phyloP scores from a whole-genome alignment of 2,888 invertebrate species.

The Apeira syringaria region DNA sequence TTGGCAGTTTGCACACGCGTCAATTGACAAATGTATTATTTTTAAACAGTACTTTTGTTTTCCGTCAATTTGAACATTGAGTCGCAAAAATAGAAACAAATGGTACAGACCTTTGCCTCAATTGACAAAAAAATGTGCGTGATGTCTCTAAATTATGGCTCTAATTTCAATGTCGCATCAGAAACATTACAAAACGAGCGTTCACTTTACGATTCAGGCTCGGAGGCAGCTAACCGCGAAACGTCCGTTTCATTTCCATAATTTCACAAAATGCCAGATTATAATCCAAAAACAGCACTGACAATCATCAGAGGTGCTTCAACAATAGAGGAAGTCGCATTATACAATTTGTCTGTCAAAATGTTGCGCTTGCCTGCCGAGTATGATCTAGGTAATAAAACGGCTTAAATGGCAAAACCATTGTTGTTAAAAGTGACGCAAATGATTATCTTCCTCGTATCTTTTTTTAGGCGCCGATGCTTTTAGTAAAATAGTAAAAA shows the following conservation, averaged over 20 bases:
- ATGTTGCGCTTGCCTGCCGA: constrained; percentile 48
- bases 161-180: constrained; percentile 59
- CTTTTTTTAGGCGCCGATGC: too few species aligned
- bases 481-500: too few species aligned
- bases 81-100: too few species aligned
- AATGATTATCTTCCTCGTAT: constrained; percentile 43
- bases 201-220: constrained; percentile 42
- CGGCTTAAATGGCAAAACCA: constrained; percentile 38
- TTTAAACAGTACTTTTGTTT: too few species aligned
- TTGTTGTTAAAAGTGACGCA: constrained; percentile 45
- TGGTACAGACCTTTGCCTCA: too few species aligned
- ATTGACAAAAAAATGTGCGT: too few species aligned
- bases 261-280: constrained; percentile 77
- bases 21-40: too few species aligned
- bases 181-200: constrained; percentile 60
- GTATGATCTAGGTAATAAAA: constrained; percentile 41
- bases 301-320: constrained; percentile 61
- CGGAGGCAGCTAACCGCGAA: constrained; percentile 75
- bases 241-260: constrained; percentile 79
- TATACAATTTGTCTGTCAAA: constrained; percentile 81
- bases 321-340: constrained; percentile 64
- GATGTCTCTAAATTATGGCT: too few species aligned
- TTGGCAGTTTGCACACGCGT: too few species aligned
- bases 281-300: constrained; percentile 73
- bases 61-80: too few species aligned